Percentiles rank a stretch among this genome's conserved stretches.
Conservation (phyloP, 1,140 invertebrate species). For the Zophobas morio region DNA sequence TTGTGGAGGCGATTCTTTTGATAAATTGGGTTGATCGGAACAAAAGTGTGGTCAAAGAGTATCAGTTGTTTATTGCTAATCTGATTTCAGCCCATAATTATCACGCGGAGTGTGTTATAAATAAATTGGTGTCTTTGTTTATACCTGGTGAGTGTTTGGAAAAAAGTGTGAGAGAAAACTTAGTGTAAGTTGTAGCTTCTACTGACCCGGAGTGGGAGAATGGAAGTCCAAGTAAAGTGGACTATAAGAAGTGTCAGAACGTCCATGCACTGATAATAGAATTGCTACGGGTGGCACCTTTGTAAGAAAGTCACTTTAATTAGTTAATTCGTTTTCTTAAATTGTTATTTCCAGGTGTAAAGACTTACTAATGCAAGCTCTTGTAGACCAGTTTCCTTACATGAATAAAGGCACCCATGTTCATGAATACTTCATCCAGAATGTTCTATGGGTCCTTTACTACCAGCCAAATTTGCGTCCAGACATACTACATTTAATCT, state of each 20-base stretch:
- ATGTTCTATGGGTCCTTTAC: slow-evolving; percentile 75
- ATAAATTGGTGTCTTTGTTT: slow-evolving; percentile 73
- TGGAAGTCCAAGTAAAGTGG: slow-evolving; percentile 67
- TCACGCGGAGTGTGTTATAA: slow-evolving; percentile 73
- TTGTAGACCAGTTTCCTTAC: slow-evolving; percentile 77
- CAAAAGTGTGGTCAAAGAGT: slow-evolving; percentile 69
- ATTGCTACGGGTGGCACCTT: slow-evolving; percentile 74
- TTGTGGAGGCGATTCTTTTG: slow-evolving; percentile 76
- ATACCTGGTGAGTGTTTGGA: slow-evolving; percentile 67
- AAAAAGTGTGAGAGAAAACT: not conserved
- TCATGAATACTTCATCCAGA: slow-evolving; percentile 76
- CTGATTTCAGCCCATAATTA: slow-evolving; percentile 75
- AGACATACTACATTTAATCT: slow-evolving; percentile 76
- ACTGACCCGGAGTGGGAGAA: slow-evolving; percentile 66
- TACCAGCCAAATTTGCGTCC: slow-evolving; percentile 75
- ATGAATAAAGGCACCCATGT: slow-evolving; percentile 71
- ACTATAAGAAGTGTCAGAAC: slow-evolving; percentile 69
- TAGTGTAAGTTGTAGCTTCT: slow-evolving; percentile 58
- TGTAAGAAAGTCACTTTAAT: slow-evolving; percentile 69
- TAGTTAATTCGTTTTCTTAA: slow-evolving; percentile 50
- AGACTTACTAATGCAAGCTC: slow-evolving; percentile 69
- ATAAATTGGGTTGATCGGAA: slow-evolving; percentile 72
- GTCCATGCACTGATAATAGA: slow-evolving; percentile 72
- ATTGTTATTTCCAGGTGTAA: slow-evolving; percentile 69
- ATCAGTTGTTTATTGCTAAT: slow-evolving; percentile 75